phyloP scores from a whole-genome alignment of 2,888 invertebrate genomes.

The Peribatodes rhomboidaria region DNA sequence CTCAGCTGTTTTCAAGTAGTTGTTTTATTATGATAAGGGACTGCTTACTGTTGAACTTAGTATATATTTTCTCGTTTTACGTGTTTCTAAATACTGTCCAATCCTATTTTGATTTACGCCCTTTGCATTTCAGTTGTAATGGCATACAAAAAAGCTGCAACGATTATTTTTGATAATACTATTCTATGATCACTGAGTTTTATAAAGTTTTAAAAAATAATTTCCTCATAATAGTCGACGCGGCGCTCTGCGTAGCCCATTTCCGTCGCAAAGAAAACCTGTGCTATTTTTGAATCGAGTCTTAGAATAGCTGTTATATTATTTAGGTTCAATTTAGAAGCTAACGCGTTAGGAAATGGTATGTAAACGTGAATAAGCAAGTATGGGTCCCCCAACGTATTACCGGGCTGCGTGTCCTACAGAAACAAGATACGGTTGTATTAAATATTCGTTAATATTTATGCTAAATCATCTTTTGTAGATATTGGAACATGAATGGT shows the following conservation, averaged over 20 bases:
- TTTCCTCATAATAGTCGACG: slow-evolving; percentile 23
- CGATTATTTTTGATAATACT: no score
- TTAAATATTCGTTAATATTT: slow-evolving; percentile 63
- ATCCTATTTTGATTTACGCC: neutral
- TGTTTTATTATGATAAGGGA: slow-evolving; percentile 66
- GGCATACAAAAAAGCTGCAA: no score
- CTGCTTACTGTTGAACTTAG: slow-evolving; percentile 52
- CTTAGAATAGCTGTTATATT: slow-evolving; percentile 71
- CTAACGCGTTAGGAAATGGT: slow-evolving; percentile 70
- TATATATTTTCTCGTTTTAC: neutral
- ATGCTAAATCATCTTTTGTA: slow-evolving; percentile 31
- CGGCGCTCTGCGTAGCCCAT: slow-evolving; percentile 31
- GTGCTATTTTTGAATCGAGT: slow-evolving; percentile 61
- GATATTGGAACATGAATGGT: slow-evolving; percentile 31
- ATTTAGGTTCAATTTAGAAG: slow-evolving; percentile 80
- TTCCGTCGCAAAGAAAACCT: slow-evolving; percentile 44
- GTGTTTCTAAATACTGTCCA: neutral
- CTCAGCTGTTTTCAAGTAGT: slow-evolving; percentile 70
- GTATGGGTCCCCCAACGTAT: slow-evolving; percentile 71
- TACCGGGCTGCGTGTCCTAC: slow-evolving; percentile 65
- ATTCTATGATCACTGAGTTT: no score
- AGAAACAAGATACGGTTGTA: slow-evolving; percentile 56
- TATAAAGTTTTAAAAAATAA: slow-evolving; percentile 30
- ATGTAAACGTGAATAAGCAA: slow-evolving; percentile 77
- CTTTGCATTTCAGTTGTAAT: no score